Evolutionary conservation across 2,113 vertebrate genomes (phyloP).

Genomic region (Rhagologus leucostigma): DNA sequence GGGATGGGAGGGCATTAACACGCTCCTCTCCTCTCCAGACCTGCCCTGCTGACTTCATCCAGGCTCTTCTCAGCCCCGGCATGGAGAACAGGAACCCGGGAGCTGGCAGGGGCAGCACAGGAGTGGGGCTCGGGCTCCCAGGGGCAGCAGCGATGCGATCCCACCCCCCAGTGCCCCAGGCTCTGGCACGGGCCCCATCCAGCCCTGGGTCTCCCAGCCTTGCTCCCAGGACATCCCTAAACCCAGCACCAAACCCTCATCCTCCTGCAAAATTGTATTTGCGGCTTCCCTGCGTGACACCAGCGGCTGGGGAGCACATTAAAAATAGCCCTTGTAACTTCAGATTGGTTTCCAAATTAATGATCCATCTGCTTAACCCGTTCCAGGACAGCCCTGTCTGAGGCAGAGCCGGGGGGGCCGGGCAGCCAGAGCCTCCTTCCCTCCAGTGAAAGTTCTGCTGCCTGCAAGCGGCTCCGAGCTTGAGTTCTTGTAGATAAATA

Average conservation of each 20-base stretch:
- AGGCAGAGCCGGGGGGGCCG: fast-evolving
- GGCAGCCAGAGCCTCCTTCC: not conserved
- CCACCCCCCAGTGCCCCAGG: fast-evolving
- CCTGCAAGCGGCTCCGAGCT: constrained; percentile 12
- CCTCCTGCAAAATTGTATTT: fast-evolving
- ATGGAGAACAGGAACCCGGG: fast-evolving
- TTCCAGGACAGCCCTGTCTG: not conserved
- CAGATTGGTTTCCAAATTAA: fast-evolving
- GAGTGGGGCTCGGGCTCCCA: fast-evolving
- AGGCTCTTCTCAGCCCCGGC: fast-evolving
- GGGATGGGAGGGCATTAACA: fast-evolving
- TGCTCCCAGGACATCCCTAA: fast-evolving
- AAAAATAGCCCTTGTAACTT: fast-evolving
- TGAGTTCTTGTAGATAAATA: constrained; percentile 36
- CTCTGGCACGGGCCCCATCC: not conserved
- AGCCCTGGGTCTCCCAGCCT: fast-evolving
- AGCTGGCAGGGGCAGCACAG: fast-evolving
- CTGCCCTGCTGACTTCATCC: fast-evolving
- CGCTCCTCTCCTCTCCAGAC: not conserved
- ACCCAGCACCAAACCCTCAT: fast-evolving
- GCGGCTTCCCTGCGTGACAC: not conserved
- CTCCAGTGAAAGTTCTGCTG: not conserved
- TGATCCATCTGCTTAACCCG: fast-evolving
- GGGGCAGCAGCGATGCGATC: fast-evolving
- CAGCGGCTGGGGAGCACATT: fast-evolving